Percentiles rank a stretch among this genome's conserved stretches.
Evolutionary conservation across 2,797 vertebrate genomes (phyloP).

Genomic region (Telmatherina bonti): DNA sequence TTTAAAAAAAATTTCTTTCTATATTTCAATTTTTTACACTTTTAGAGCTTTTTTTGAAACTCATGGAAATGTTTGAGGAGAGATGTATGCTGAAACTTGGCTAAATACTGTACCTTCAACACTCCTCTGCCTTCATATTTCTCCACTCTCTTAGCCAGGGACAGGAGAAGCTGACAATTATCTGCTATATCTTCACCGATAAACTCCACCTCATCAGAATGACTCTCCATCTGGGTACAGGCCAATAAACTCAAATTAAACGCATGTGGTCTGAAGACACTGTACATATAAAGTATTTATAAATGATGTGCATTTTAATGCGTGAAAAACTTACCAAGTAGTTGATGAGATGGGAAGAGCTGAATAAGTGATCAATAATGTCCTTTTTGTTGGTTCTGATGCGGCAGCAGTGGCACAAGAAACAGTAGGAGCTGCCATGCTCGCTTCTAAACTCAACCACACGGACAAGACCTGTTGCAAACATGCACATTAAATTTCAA

Average conservation of each 20-base stretch:
- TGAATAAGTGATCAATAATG: slow-evolving; percentile 69
- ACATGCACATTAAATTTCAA: slow-evolving; percentile 1
- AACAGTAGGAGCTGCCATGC: slow-evolving; percentile 55
- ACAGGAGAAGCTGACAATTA: slow-evolving; percentile 43
- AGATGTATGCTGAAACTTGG: neutral
- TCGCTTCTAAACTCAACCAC: slow-evolving; percentile 71
- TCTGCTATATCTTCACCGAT: slow-evolving; percentile 30
- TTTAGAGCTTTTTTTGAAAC: slow-evolving; percentile 1
- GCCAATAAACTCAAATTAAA: neutral
- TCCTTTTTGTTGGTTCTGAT: slow-evolving; percentile 55
- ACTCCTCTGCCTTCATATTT: slow-evolving; percentile 63
- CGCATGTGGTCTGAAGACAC: neutral
- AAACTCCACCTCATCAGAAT: slow-evolving; percentile 53
- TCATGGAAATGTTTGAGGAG: neutral
- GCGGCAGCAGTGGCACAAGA: slow-evolving; percentile 80
- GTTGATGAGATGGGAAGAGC: slow-evolving; percentile 65
- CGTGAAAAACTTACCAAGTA: slow-evolving; percentile 70
- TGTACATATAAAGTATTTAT: neutral
- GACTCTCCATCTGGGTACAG: slow-evolving; percentile 65
- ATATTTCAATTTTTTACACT: neutral
- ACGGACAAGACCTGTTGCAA: slow-evolving; percentile 68
- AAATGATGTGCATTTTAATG: neutral
- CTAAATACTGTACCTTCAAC: slow-evolving; percentile 56
- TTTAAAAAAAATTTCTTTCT: no score
- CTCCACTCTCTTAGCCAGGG: slow-evolving; percentile 64